Base-by-base conservation (phyloP, 2,797 vertebrate genomes). In the Notoglanidium macrostoma region DNA sequence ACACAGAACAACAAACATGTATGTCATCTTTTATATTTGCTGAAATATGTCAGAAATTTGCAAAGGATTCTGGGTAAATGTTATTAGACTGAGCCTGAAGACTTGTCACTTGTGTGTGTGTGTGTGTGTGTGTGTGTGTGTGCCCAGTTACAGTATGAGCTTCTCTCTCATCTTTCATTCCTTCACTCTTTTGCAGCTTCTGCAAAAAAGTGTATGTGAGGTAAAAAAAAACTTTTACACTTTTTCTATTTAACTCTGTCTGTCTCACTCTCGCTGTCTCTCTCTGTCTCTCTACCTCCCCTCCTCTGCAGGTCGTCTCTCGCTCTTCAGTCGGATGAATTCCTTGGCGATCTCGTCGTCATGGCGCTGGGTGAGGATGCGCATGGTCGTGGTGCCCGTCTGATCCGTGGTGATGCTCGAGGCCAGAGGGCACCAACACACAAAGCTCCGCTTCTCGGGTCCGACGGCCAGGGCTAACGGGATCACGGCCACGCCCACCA, bases 341-440 rank as follows among this genome's bases (percentile, higher is more conserved):
- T 99, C 98, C 89, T 96, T 97, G 91, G 98, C 98, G 88, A 99
- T 97, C 90, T 99, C 98, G 0, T 99, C 98, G 0, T 96, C 96
- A 49, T 96, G 96, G 88, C 98, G 95, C 93, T 99, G 98, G 59
- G 98, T 97, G 87, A 99, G 96, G 92, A 99, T 99, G 40, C 98
- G 96, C 90, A 99, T 95, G 82, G 97, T 94, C 0, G 97, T 99
- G 91, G 97, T 90, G 86, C 98, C 98, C 0, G 98, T 98, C 88
- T 99, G 97, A 72, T 99, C 98, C 85, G 96, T 97, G 87, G 96
- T 94, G 77, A 98, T 91, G 76, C 96, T 95, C 0, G 96, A 95
- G 26, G 97, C 98, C 0, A 99, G 94, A 0, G 98, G 98, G 88
- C 98, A 99, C 98, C 98, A 99, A 95, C 97, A 98, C 85, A 98